Base-by-base conservation (phyloP, 2,888 invertebrate genomes). In the Lasioglossum morio region DNA sequence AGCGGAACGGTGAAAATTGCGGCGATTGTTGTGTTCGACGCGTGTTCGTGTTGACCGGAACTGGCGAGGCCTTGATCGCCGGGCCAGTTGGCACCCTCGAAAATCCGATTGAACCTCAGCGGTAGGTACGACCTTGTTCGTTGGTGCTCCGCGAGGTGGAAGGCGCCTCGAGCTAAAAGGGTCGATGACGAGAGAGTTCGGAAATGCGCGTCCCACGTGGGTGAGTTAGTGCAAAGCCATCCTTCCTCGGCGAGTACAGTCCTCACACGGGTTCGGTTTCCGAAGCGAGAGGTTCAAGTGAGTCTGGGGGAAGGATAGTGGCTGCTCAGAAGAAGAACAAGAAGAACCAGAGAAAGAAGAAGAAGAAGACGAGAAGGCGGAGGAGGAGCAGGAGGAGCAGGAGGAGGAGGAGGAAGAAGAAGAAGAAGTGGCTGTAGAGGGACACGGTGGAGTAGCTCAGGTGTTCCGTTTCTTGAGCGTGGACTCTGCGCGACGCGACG, bases 171-270 rank as follows among this genome's bases (percentile, higher is more conserved):
- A 85, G 92, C 93, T 93, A 94, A 94, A 94, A 94, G 94, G 94
- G 94, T 94, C 94, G 94, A 94, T 94, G 94, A 94, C 94, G 94
- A 94, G 93, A 94, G 93, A 93, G 93, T 94, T 94, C 91, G 94
- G 91, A 94, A 94, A 94, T 94, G 94, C 91, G 91, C 92, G 86
- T 92, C 93, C 92, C 92, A 93, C 94, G 93, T 94, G 91, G 91
- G 90, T 92, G 92, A 93, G 92, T 93, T 92, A 93, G 92, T 92
- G 93, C 91, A 90, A 82, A 92, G 93, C 91, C 93, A 94, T 93
- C 93, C 91, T 91, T 91, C 91, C 90, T 91, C 90, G 89, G 85
- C 81, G 89, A 89, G 90, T 86, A 81, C 89, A 81, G 75, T 82
- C 82, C 88, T 89, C 89, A 43, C 74, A 81, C 85, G 66, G 72